A percentile compares a stretch with the other conserved stretches of the same genome.
Evolutionary conservation across 2,888 invertebrate species (phyloP).

Genomic region (Baronia brevicornis): DNA sequence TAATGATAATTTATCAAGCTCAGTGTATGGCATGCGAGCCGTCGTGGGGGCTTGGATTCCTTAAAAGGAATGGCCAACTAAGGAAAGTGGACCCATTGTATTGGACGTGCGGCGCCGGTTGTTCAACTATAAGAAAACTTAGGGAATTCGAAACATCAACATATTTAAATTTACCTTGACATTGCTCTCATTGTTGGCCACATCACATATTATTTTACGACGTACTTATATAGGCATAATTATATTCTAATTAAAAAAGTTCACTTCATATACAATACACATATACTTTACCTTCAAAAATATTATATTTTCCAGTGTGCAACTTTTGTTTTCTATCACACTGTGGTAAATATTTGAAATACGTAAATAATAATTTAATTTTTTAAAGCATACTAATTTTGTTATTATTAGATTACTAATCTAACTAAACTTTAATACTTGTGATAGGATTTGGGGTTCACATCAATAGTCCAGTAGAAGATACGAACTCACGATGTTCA

Average conservation of each 20-base stretch:
- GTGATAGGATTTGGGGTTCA: too few species aligned
- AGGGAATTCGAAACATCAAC: constrained; percentile 33
- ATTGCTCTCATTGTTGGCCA: constrained; percentile 29
- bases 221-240: background rate
- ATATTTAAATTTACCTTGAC: constrained; percentile 23
- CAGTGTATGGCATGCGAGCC: constrained; percentile 19
- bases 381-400: background rate
- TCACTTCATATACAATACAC: too few species aligned
- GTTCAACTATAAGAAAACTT: constrained; percentile 57
- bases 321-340: too few species aligned
- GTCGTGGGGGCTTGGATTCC: constrained; percentile 24
- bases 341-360: too few species aligned
- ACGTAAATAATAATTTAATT: background rate
- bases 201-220: background rate
- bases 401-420: background rate
- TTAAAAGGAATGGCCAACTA: constrained; percentile 44
- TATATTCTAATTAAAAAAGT: too few species aligned
- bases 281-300: too few species aligned
- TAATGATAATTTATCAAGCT: constrained; percentile 18
- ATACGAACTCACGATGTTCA: too few species aligned
- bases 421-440: too few species aligned
- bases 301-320: too few species aligned
- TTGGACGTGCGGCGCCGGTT: constrained; percentile 34
- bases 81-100: constrained; percentile 67
- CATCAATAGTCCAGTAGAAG: too few species aligned